These are phyloP conservation scores for Chunga burmeisteri DNA, from an alignment of 2,113 vertebrate species.

Conservation along the genomic window DNA sequence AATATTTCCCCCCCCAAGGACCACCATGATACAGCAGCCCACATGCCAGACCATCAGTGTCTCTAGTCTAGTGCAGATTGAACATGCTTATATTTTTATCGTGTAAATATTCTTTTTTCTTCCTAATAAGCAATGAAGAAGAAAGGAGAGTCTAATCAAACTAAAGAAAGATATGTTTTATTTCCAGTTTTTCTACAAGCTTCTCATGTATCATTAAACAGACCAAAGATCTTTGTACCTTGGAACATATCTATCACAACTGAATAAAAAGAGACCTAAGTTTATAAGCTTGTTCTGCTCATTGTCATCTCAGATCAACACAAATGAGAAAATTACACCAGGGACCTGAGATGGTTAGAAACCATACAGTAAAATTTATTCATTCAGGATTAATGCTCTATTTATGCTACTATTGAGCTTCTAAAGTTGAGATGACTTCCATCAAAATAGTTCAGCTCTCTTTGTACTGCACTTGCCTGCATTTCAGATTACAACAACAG, in stretches of 20 bases:
- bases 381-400: not conserved
- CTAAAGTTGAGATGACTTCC: not conserved
- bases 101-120: not conserved
- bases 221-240: not conserved
- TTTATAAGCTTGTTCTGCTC: not conserved
- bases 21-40: not conserved
- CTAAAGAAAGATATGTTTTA: not conserved
- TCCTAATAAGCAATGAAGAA: not conserved
- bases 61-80: not conserved
- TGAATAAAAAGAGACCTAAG: not conserved
- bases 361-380: not conserved
- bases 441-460: not conserved
- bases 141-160: not conserved
- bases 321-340: not conserved
- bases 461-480: not conserved
- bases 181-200: not conserved
- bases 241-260: not conserved
- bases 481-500: not conserved
- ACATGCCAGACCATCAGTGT: not conserved
- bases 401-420: not conserved
- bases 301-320: not conserved
- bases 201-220: not conserved
- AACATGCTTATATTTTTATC: not conserved
- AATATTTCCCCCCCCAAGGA: not conserved
- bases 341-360: not conserved